These are phyloP conservation scores for Volucella inflata DNA, from an alignment of 2,888 invertebrate species.

Conservation along the genomic window DNA sequence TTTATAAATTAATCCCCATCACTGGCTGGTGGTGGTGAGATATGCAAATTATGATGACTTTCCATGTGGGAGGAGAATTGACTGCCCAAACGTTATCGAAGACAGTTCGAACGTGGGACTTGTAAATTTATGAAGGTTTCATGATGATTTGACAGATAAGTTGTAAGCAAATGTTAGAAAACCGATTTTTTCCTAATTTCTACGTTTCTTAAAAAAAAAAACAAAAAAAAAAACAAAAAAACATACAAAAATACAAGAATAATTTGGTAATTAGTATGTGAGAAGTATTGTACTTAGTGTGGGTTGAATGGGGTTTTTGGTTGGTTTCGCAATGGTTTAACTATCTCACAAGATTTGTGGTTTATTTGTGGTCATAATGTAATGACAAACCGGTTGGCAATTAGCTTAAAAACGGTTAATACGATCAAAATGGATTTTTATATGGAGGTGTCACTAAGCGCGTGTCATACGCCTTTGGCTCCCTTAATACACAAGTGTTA, in stretches of 20 bases:
- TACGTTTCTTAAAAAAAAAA: constrained; percentile 7
- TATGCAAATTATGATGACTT: constrained; percentile 36
- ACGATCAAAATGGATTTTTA: no score
- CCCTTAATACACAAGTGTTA: no score
- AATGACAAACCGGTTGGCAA: no score
- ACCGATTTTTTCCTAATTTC: constrained; percentile 1
- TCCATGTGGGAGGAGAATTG: constrained; percentile 45
- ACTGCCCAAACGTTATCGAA: not conserved
- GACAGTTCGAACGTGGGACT: constrained; percentile 64
- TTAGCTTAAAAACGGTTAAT: no score
- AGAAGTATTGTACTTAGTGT: constrained; percentile 33
- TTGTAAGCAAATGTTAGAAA: constrained; percentile 50
- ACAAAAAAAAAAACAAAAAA: not conserved
- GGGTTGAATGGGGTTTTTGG: constrained; percentile 45
- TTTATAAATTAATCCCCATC: constrained; percentile 34
- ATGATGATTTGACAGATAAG: constrained; percentile 61
- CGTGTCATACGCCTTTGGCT: no score
- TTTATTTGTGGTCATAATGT: no score
- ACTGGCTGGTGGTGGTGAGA: constrained; percentile 27
- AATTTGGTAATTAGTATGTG: constrained; percentile 59
- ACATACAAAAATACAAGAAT: not conserved
- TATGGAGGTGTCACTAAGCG: no score
- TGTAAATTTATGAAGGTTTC: constrained; percentile 67
- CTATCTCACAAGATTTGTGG: no score
- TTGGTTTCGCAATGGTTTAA: constrained; percentile 1